Percentiles rank a stretch among this genome's conserved stretches.
These are phyloP conservation scores for Drosophila sulfurigaster DNA, from an alignment of 1,140 invertebrate species.

Conservation along the genomic window DNA sequence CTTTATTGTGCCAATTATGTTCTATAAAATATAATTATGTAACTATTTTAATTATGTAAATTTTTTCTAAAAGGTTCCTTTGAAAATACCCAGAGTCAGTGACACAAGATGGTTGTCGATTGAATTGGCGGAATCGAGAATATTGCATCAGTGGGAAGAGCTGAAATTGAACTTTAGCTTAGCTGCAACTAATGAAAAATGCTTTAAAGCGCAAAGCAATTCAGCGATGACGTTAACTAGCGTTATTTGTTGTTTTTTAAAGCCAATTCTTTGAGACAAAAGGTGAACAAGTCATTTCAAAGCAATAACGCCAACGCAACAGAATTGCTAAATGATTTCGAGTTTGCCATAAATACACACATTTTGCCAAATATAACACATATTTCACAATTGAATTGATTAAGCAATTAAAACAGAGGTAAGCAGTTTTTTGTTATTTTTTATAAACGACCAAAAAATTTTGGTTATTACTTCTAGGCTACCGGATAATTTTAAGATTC, in stretches of 20 bases:
- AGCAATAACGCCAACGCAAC: neutral
- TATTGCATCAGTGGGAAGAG: slow-evolving; percentile 2
- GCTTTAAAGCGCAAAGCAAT: neutral
- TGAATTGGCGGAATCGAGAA: neutral
- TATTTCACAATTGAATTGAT: too few species aligned
- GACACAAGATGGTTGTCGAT: neutral
- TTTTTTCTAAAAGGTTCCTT: neutral
- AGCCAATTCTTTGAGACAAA: neutral
- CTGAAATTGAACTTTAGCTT: neutral
- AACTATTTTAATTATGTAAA: neutral
- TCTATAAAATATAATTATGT: too few species aligned
- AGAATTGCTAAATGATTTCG: neutral
- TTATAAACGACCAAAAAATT: too few species aligned
- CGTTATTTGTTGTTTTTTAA: neutral
- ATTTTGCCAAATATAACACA: too few species aligned
- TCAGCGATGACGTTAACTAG: neutral
- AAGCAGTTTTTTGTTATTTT: too few species aligned
- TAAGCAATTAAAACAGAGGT: too few species aligned
- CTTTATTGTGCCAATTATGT: too few species aligned
- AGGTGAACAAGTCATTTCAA: neutral
- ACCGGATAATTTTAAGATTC: too few species aligned
- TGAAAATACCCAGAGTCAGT: neutral
- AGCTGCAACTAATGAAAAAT: neutral
- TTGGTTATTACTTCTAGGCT: too few species aligned
- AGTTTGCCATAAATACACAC: neutral